These are phyloP conservation scores for Turritopsis dohrnii DNA, from an alignment of 30 jellyfish, hydroid and myxozoan species.

Conservation along the genomic window DNA sequence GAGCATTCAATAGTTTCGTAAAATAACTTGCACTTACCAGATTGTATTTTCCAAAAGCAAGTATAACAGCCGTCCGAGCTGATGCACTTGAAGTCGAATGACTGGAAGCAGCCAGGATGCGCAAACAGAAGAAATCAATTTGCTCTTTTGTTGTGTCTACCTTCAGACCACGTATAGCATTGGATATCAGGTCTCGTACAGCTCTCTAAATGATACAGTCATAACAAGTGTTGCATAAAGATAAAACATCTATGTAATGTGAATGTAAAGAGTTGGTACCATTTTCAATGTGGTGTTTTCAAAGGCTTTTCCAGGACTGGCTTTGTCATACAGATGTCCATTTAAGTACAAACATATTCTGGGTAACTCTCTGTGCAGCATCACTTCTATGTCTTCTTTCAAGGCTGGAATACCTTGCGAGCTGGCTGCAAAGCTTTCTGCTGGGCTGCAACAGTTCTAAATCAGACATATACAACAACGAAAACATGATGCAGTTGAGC, in stretches of 20 bases:
- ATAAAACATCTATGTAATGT: not conserved
- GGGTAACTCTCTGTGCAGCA: slow-evolving; percentile 86
- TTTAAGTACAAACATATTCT: slow-evolving; percentile 50
- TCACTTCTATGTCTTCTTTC: slow-evolving; percentile 73
- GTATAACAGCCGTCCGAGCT: slow-evolving; percentile 89
- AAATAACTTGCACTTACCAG: slow-evolving; percentile 44
- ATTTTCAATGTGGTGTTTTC: slow-evolving; percentile 88
- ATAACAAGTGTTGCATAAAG: not conserved
- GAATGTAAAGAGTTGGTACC: slow-evolving; percentile 40
- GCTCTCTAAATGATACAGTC: slow-evolving; percentile 63
- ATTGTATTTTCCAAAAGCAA: slow-evolving; percentile 94
- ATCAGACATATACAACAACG: not conserved
- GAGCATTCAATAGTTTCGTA: not conserved
- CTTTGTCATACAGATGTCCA: slow-evolving; percentile 57
- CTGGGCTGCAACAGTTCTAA: slow-evolving; percentile 94
- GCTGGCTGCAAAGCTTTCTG: slow-evolving; percentile 80
- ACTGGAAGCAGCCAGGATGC: slow-evolving; percentile 91
- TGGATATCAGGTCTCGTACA: slow-evolving; percentile 67
- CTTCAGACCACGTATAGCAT: slow-evolving; percentile 45
- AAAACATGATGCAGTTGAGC: not conserved
- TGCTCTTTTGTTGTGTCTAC: slow-evolving; percentile 77
- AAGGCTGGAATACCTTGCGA: slow-evolving; percentile 65
- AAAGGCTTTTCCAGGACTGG: slow-evolving; percentile 98
- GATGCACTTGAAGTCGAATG: slow-evolving; percentile 79
- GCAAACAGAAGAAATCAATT: slow-evolving; percentile 93